These are phyloP conservation scores for Indicator indicator DNA, from an alignment of 2,113 vertebrate species.

Conservation along the genomic window DNA sequence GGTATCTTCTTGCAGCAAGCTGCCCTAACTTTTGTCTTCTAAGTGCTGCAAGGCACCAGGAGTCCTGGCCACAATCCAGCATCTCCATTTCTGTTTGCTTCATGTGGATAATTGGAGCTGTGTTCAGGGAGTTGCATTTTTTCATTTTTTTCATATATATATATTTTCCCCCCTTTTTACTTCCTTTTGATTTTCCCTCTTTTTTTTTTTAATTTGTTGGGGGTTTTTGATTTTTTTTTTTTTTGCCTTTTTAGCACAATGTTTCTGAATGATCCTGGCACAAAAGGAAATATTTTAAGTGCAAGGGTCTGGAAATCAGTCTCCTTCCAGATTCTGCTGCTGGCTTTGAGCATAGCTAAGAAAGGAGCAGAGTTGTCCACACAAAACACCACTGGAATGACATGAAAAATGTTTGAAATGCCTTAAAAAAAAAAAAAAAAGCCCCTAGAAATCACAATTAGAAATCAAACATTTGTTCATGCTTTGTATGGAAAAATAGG, in stretches of 20 bases:
- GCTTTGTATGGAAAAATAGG: neutral
- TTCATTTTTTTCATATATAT: too few species aligned
- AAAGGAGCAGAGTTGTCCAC: neutral
- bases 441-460: neutral
- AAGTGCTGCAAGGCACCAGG: neutral
- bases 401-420: slow-evolving; percentile 14
- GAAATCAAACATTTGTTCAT: neutral
- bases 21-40: slow-evolving; percentile 36
- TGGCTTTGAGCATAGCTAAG: neutral
- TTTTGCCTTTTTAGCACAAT: neutral
- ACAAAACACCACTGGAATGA: neutral
- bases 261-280: neutral
- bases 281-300: neutral
- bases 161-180: too few species aligned
- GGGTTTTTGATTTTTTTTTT: accelerated
- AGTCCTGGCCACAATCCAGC: slow-evolving; percentile 16
- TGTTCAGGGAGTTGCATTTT: neutral
- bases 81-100: slow-evolving; percentile 46
- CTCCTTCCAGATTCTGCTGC: neutral
- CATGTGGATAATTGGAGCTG: neutral
- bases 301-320: slow-evolving; percentile 39
- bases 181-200: too few species aligned
- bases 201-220: too few species aligned
- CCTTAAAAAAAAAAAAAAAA: neutral
- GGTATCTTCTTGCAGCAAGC: neutral